These are phyloP conservation scores for Limnephilus rhombicus DNA, from an alignment of 2,888 invertebrate genomes.

Conservation along the genomic window DNA sequence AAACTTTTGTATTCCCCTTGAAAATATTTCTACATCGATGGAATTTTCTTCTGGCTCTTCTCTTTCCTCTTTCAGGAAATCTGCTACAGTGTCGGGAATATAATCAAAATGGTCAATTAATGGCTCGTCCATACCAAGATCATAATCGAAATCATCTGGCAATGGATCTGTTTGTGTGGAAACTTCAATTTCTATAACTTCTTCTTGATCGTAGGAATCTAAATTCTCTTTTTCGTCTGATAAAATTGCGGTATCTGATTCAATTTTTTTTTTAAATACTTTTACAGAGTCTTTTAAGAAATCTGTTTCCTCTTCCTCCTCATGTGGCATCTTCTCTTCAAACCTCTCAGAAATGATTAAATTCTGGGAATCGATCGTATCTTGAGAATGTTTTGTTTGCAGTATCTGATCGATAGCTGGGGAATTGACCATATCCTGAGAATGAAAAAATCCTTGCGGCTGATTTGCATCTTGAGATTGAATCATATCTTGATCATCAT, in stretches of 20 bases:
- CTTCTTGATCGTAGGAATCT: constrained; percentile 68
- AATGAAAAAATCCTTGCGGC: background rate
- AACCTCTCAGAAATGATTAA: background rate
- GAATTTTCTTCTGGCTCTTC: constrained; percentile 68
- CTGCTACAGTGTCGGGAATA: constrained; percentile 29
- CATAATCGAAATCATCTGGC: constrained; percentile 86
- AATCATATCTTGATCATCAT: constrained; percentile 62
- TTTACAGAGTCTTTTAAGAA: background rate
- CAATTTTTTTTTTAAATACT: background rate
- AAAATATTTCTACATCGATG: constrained; percentile 77
- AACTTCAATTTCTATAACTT: constrained; percentile 83
- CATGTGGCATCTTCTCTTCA: background rate
- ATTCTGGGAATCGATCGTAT: background rate
- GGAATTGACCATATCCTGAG: background rate
- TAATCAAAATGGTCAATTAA: constrained; percentile 67
- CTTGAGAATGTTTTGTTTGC: background rate
- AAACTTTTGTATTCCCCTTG: constrained; percentile 75
- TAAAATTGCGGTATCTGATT: constrained; percentile 16
- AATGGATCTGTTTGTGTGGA: constrained; percentile 92
- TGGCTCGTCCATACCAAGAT: constrained; percentile 75
- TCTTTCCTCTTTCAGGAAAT: constrained; percentile 30
- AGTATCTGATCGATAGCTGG: background rate
- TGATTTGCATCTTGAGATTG: background rate
- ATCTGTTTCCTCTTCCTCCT: background rate
- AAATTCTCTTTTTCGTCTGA: constrained; percentile 15